phyloP scores from a whole-genome alignment of 2,113 vertebrate genomes.

The Pantherophis guttatus region DNA sequence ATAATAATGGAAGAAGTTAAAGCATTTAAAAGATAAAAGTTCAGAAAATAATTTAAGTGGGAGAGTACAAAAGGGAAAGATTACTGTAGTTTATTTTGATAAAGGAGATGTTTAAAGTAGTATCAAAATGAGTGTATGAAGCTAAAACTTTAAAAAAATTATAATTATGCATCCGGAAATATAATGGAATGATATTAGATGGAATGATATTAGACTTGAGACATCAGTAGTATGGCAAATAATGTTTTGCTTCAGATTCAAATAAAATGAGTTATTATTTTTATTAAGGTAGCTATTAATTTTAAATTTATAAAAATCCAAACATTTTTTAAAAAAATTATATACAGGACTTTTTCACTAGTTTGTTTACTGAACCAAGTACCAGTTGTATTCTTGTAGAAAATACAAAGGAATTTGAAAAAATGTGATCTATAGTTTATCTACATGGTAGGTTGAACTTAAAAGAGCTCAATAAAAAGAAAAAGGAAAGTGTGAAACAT shows the following conservation, averaged over 20 bases:
- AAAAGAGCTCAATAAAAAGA: not conserved
- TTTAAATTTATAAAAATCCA: not conserved
- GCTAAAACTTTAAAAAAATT: not conserved
- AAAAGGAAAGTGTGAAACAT: not conserved
- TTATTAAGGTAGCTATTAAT: not conserved
- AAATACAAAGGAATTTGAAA: not conserved
- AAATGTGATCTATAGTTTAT: not conserved
- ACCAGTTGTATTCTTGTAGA: not conserved
- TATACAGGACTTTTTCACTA: not conserved
- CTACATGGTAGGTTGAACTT: not conserved
- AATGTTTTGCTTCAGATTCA: not conserved
- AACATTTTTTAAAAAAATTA: not conserved
- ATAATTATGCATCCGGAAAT: not conserved
- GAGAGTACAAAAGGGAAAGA: not conserved
- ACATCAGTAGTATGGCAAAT: not conserved
- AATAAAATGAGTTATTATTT: not conserved
- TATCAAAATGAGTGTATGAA: not conserved
- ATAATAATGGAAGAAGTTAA: not conserved
- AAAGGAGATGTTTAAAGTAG: not conserved
- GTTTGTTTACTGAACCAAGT: not conserved
- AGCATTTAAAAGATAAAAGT: not conserved
- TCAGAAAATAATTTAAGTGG: not conserved
- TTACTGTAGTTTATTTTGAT: not conserved
- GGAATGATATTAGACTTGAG: not conserved
- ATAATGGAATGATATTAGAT: not conserved